Percentiles rank a stretch among this genome's conserved stretches.
These are phyloP conservation scores for Netelia inedita DNA, from an alignment of 2,888 invertebrate genomes.

Conservation along the genomic window DNA sequence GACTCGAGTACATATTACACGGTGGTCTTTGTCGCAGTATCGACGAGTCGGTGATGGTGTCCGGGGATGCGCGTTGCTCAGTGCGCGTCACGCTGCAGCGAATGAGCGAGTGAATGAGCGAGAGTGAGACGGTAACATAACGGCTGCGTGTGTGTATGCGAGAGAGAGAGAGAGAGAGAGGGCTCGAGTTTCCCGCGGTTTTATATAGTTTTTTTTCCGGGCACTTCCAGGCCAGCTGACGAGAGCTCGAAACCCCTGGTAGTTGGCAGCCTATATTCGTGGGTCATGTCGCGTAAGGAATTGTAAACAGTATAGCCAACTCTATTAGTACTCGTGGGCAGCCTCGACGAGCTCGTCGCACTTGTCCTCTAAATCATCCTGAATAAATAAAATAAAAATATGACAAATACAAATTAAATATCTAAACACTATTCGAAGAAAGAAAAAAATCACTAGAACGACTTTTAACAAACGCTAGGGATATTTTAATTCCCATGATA, in stretches of 20 bases:
- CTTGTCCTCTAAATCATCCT: conserved; percentile 92
- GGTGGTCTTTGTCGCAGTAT: conserved; percentile 60
- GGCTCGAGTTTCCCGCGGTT: conserved; percentile 59
- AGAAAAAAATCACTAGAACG: neutral
- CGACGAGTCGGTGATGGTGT: conserved; percentile 59
- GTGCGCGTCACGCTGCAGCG: conserved; percentile 62
- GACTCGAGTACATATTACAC: conserved; percentile 52
- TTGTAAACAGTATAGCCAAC: too few relatives aligned
- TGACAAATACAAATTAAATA: neutral
- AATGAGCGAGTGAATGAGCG: conserved; percentile 27
- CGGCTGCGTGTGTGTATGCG: neutral
- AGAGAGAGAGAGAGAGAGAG: neutral
- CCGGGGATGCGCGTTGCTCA: conserved; percentile 67
- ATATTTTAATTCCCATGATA: too few relatives aligned
- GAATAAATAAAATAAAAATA: conserved; percentile 76
- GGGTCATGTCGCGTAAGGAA: neutral
- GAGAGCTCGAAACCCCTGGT: conserved; percentile 10
- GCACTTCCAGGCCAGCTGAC: conserved; percentile 36
- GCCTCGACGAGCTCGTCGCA: conserved; percentile 91
- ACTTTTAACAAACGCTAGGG: too few relatives aligned
- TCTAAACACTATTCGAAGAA: neutral
- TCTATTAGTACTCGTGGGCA: conserved; percentile 70
- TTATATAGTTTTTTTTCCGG: conserved; percentile 46
- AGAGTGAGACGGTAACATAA: conserved; percentile 21
- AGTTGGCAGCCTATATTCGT: conserved; percentile 27